A percentile compares a stretch with the other conserved stretches of the same genome.
phyloP scores from a whole-genome alignment of 2,797 vertebrate species.

The Sebastes wilsoni region DNA sequence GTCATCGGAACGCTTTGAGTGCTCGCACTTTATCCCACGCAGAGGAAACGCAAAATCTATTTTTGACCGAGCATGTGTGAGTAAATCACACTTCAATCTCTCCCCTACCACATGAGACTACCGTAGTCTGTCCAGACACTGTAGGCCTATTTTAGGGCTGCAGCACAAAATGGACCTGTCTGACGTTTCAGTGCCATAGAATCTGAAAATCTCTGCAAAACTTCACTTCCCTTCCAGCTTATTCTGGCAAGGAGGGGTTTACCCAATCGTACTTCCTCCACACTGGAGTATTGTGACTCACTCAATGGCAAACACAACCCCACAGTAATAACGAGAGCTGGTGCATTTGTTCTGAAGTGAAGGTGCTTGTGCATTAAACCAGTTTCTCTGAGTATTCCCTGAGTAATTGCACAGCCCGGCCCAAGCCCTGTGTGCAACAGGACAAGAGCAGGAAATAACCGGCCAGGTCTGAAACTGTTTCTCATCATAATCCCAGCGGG shows the following conservation, averaged over 20 bases:
- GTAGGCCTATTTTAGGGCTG: conserved; percentile 62
- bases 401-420: conserved; percentile 9
- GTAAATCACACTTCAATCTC: conserved; percentile 74
- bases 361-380: conserved; percentile 6
- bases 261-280: conserved; percentile 68
- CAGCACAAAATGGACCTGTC: conserved; percentile 57
- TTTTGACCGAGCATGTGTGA: conserved; percentile 70
- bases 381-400: conserved; percentile 17
- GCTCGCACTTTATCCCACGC: conserved; percentile 59
- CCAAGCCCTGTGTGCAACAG: neutral
- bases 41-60: conserved; percentile 76
- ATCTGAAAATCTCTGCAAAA: conserved; percentile 55
- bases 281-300: conserved; percentile 46
- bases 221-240: conserved; percentile 59
- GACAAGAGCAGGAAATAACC: conserved; percentile 39
- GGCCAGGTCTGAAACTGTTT: conserved; percentile 10
- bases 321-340: neutral
- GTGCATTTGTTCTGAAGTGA: conserved; percentile 10
- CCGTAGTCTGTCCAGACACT: conserved; percentile 54
- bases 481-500: conserved; percentile 33
- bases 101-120: conserved; percentile 61
- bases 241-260: conserved; percentile 57
- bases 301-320: conserved; percentile 31
- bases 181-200: conserved; percentile 42
- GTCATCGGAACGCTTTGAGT: conserved; percentile 48